A percentile compares a stretch with the other conserved stretches of the same genome.
Conservation (phyloP, 2,113 vertebrate species). For the Agelaius tricolor region DNA sequence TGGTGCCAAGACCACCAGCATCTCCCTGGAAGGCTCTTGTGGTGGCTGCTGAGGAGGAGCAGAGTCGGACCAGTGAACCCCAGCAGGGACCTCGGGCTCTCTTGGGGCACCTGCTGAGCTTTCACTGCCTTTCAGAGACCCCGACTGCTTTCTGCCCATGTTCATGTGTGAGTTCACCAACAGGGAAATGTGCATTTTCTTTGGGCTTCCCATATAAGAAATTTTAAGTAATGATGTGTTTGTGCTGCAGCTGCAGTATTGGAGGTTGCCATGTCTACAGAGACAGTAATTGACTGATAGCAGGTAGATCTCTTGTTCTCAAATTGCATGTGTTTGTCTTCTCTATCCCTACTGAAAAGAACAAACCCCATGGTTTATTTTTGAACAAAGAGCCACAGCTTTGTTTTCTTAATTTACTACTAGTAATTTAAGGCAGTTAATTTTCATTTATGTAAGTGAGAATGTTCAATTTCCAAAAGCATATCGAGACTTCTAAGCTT, state of each 20-base stretch:
- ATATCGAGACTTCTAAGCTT: background rate
- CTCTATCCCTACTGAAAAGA: background rate
- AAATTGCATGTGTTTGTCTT: background rate
- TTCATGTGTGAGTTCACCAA: background rate
- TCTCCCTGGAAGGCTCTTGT: background rate
- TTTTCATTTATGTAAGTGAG: background rate
- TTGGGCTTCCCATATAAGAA: background rate
- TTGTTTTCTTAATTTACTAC: background rate
- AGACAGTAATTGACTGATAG: background rate
- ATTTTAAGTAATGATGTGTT: background rate
- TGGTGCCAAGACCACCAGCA: conserved; percentile 7
- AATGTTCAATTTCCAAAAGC: background rate
- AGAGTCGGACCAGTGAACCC: background rate
- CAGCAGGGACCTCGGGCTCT: background rate
- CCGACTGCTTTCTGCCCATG: accelerated
- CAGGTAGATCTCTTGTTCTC: background rate
- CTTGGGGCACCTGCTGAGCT: background rate
- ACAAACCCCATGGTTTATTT: background rate
- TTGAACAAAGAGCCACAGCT: background rate
- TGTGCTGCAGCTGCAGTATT: background rate
- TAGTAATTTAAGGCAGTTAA: background rate
- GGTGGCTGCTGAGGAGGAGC: background rate
- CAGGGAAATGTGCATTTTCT: background rate
- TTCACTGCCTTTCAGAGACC: background rate
- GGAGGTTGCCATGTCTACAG: background rate